Conservation (phyloP, 2,888 invertebrate genomes). For the Phania funesta region DNA sequence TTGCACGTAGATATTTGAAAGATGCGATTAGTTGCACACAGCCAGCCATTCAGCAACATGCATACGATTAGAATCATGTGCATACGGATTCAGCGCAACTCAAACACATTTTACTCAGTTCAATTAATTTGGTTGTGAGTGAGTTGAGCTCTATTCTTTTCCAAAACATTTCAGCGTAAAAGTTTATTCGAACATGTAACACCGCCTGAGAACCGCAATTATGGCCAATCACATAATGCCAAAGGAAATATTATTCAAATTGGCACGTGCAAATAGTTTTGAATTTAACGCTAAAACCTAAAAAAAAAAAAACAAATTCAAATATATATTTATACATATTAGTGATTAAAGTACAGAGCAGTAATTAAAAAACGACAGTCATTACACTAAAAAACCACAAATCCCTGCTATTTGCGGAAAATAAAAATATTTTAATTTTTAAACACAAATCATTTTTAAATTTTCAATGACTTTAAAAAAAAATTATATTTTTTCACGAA, state of each 20-base stretch:
- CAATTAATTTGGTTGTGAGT: not conserved
- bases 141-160: not conserved
- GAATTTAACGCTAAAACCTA: not conserved
- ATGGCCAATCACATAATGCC: not conserved
- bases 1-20: too few species aligned
- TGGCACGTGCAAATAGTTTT: not conserved
- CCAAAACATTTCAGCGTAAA: too few species aligned
- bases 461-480: too few species aligned
- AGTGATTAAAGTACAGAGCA: too few species aligned
- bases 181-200: too few species aligned
- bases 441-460: too few species aligned
- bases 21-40: not conserved
- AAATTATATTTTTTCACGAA: too few species aligned
- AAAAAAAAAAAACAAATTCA: not conserved
- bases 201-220: not conserved
- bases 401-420: too few species aligned
- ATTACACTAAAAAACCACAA: too few species aligned
- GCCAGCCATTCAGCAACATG: not conserved
- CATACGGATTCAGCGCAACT: not conserved
- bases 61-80: not conserved
- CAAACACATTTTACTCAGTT: not conserved
- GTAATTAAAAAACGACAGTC: too few species aligned
- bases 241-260: not conserved
- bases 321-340: too few species aligned
- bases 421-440: too few species aligned